Conservation (phyloP, 2,888 invertebrate genomes). For the Vannuccia rotundouncinata region DNA sequence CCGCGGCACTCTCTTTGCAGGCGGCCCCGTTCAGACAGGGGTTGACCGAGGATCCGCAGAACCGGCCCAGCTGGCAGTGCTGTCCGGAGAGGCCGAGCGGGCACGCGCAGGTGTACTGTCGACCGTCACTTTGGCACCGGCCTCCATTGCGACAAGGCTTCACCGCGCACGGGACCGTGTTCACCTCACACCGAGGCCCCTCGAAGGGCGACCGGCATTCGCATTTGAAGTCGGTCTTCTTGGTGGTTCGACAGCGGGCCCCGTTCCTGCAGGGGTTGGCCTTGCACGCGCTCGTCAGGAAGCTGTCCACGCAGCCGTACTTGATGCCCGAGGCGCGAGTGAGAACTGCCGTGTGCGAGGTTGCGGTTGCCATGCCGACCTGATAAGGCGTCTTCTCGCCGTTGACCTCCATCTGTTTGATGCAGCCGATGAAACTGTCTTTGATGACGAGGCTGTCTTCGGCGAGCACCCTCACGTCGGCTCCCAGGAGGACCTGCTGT, state of each 20-base stretch:
- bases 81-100: neutral
- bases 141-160: conserved; percentile 31
- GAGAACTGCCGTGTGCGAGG: neutral
- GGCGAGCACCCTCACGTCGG: neutral
- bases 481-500: neutral
- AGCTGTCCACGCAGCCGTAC: neutral
- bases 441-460: neutral
- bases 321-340: neutral
- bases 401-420: neutral
- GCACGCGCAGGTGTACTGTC: neutral
- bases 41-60: neutral
- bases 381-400: conserved; percentile 30
- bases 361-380: neutral
- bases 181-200: neutral
- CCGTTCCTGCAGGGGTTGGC: neutral
- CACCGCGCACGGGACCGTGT: neutral
- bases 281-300: neutral
- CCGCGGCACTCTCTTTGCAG: neutral
- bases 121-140: neutral
- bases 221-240: neutral
- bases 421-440: conserved; percentile 17
- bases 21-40: conserved; percentile 10
- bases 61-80: neutral
- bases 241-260: neutral
- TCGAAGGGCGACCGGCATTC: neutral